A percentile compares a stretch with the other conserved stretches of the same genome.
phyloP scores from a whole-genome alignment of 2,888 invertebrate species.

The Timema cristinae region DNA sequence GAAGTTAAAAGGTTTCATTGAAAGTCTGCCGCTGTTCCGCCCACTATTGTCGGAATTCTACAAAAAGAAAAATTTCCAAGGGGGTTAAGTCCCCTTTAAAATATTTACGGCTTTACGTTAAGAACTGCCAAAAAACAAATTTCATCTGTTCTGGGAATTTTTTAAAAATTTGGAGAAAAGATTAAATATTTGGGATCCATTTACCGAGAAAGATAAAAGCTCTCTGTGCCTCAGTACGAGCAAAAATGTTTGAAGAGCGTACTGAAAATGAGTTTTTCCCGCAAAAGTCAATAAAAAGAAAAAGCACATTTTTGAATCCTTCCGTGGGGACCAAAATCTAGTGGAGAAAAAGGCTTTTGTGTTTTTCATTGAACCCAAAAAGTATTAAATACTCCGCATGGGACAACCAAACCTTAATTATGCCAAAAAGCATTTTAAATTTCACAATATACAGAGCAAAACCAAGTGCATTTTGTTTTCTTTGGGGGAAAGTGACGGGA shows the following conservation, averaged over 20 bases:
- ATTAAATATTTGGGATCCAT: background rate
- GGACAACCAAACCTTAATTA: conserved; percentile 28
- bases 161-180: background rate
- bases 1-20: background rate
- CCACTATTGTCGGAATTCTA: conserved; percentile 2
- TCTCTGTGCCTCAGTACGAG: background rate
- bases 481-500: conserved; percentile 38
- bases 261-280: background rate
- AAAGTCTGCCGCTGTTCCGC: background rate
- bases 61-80: background rate
- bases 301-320: background rate
- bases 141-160: background rate
- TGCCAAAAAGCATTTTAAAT: conserved; percentile 39
- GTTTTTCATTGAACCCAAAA: background rate
- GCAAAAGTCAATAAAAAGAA: background rate
- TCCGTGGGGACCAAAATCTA: background rate
- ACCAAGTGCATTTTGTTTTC: conserved; percentile 33
- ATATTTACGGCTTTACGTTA: conserved; percentile 2
- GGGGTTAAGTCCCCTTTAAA: background rate
- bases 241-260: background rate
- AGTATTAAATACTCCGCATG: background rate
- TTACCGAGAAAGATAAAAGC: background rate
- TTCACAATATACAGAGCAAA: conserved; percentile 39
- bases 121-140: background rate
- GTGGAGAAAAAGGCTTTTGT: background rate